phyloP scores from a whole-genome alignment of 2,888 invertebrate genomes.

The Frankliniella intonsa region DNA sequence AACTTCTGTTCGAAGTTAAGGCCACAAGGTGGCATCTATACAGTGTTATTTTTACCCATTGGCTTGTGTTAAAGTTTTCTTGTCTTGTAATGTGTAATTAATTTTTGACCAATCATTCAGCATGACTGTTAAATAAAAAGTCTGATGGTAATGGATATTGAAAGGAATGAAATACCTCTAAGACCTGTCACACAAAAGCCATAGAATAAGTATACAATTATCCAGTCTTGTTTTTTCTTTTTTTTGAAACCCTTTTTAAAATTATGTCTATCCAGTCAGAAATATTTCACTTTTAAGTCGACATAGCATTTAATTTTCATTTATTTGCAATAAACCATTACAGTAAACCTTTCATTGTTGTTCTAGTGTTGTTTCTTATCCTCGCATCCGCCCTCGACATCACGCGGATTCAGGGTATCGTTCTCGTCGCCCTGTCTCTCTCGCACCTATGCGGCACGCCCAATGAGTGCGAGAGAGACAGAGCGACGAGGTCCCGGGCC shows the following conservation, averaged over 20 bases:
- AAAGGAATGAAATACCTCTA: neutral
- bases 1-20: neutral
- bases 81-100: neutral
- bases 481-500: too few relatives aligned
- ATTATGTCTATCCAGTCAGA: neutral
- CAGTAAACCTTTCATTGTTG: neutral
- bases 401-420: too few relatives aligned
- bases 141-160: neutral
- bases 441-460: too few relatives aligned
- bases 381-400: neutral
- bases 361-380: neutral
- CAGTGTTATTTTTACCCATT: neutral
- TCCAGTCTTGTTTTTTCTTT: neutral
- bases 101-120: neutral
- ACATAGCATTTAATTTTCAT: neutral
- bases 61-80: neutral
- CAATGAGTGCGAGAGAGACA: too few relatives aligned
- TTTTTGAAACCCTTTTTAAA: neutral
- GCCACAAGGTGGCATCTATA: too few relatives aligned
- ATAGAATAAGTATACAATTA: neutral
- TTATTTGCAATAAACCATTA: neutral
- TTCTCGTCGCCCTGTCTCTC: neutral
- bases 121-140: neutral
- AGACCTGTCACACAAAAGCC: neutral
- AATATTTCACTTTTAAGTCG: conserved; percentile 1